phyloP scores from a whole-genome alignment of 2,797 vertebrate species.

The Catostomus latipinnis region DNA sequence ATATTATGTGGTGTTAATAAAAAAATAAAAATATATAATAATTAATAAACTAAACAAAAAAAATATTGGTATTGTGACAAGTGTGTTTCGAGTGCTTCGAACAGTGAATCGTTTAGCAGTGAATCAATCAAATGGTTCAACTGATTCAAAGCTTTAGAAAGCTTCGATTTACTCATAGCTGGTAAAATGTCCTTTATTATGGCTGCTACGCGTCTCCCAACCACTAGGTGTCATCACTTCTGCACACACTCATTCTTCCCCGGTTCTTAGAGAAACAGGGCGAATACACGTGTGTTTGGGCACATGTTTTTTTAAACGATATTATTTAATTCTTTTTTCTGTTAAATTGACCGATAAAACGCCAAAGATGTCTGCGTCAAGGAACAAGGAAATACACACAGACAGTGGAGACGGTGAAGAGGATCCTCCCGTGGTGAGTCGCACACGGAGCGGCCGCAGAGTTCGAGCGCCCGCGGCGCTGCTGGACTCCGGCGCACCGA shows the following conservation, averaged over 20 bases:
- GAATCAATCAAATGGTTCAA: no score
- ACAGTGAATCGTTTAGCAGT: no score
- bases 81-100: no score
- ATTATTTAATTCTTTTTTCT: no score
- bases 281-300: conserved; percentile 13
- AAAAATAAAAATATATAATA: no score
- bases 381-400: not conserved
- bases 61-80: no score
- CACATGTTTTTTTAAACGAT: not conserved
- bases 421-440: conserved; percentile 58
- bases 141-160: no score
- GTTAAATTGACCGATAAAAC: not conserved
- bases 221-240: not conserved
- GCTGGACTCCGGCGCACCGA: conserved; percentile 49
- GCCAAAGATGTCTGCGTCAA: not conserved
- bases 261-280: not conserved
- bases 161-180: no score
- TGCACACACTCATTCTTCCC: no score
- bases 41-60: no score
- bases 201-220: not conserved
- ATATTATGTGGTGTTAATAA: no score
- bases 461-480: conserved; percentile 66
- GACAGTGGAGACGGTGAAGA: conserved; percentile 35
- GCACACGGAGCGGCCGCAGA: conserved; percentile 78
- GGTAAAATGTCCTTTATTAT: not conserved